Conservation (phyloP, 2,797 vertebrate genomes). For the Leptatherina wallacei region DNA sequence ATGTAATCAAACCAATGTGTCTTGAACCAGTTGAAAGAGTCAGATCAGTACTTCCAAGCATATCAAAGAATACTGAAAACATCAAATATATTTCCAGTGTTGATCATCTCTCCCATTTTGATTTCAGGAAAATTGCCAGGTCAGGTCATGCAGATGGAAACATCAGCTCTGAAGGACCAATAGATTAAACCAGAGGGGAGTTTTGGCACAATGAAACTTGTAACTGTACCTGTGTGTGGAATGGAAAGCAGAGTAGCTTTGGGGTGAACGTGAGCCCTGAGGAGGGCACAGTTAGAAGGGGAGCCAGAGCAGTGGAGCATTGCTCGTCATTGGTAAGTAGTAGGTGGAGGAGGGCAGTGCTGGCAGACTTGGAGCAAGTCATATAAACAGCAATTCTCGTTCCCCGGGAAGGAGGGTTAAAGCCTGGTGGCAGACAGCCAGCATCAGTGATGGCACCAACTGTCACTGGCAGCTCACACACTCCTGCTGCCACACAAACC, state of each 20-base stretch:
- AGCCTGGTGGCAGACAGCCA: slow-evolving; percentile 76
- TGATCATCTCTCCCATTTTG: background rate
- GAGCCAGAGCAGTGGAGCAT: slow-evolving; percentile 49
- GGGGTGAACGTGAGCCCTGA: slow-evolving; percentile 54
- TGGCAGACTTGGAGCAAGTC: slow-evolving; percentile 63
- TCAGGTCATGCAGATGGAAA: background rate
- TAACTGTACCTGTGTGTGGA: slow-evolving; percentile 23
- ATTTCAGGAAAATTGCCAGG: too few relatives aligned
- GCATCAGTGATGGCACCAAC: slow-evolving; percentile 76
- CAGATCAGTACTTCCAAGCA: background rate
- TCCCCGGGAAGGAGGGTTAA: slow-evolving; percentile 61
- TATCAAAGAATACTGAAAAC: background rate
- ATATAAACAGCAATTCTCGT: slow-evolving; percentile 73
- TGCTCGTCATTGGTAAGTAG: slow-evolving; percentile 52
- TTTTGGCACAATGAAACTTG: slow-evolving; percentile 28
- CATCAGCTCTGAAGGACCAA: slow-evolving; percentile 26
- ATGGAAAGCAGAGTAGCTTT: slow-evolving; percentile 52
- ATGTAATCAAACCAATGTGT: background rate
- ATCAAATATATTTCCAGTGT: background rate
- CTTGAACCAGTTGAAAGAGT: background rate
- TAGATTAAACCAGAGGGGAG: background rate
- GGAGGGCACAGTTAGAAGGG: slow-evolving; percentile 60
- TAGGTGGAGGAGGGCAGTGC: slow-evolving; percentile 46
- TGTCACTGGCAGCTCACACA: slow-evolving; percentile 70
- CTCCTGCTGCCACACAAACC: slow-evolving; percentile 47